Percentiles rank a stretch among this genome's conserved stretches.
These are phyloP conservation scores for Volucella bombylans DNA, from an alignment of 2,888 invertebrate genomes.

Conservation along the genomic window DNA sequence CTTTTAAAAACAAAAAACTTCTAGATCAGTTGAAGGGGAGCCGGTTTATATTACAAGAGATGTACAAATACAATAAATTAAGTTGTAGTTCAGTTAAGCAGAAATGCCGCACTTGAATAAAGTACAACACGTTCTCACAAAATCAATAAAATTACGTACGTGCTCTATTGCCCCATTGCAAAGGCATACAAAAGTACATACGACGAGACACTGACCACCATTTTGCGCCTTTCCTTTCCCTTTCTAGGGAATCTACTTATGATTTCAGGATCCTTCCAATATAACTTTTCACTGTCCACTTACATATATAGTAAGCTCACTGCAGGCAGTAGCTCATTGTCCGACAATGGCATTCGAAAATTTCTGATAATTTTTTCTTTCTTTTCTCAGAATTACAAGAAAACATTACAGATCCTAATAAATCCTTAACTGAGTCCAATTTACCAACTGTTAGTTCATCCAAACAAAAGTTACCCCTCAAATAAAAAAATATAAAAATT, in stretches of 20 bases:
- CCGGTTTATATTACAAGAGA: no score
- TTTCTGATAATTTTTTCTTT: constrained; percentile 10
- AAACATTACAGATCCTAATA: constrained; percentile 22
- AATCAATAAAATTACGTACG: background rate
- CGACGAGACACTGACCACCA: background rate
- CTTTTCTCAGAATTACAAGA: background rate
- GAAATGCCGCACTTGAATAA: no score
- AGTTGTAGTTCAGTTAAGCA: no score
- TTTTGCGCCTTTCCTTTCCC: background rate
- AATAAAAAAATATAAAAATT: background rate
- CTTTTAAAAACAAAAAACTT: no score
- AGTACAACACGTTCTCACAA: no score
- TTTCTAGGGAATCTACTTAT: background rate
- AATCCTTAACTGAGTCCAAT: constrained; percentile 29
- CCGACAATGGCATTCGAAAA: constrained; percentile 8
- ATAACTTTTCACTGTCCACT: no score
- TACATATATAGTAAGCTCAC: no score
- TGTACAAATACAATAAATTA: no score
- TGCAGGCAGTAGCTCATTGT: no score
- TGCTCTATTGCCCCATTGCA: background rate
- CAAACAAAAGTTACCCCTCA: background rate
- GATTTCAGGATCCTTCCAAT: background rate
- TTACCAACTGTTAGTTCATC: constrained; percentile 21
- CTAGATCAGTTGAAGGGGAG: no score
- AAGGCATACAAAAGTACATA: background rate